Evolutionary conservation across 2,797 vertebrate genomes (phyloP).

Genomic region (Crax fasciolata): DNA sequence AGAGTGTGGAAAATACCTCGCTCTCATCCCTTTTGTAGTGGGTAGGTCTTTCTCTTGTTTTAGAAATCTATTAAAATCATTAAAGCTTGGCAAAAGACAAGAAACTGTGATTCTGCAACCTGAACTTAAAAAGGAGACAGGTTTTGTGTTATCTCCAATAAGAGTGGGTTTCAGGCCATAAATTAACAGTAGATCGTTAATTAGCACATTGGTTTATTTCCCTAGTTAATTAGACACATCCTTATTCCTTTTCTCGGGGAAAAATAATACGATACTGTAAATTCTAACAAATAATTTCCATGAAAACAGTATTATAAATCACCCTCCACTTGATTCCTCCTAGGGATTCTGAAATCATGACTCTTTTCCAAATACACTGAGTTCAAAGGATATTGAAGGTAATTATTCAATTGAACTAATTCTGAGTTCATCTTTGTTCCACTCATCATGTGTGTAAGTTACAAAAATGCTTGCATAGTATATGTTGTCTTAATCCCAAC

Average conservation of each 20-base stretch:
- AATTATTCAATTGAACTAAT: neutral
- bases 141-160: neutral
- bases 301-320: conserved; percentile 58
- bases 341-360: neutral
- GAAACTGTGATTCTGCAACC: neutral
- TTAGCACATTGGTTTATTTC: neutral
- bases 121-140: neutral
- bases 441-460: neutral
- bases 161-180: neutral
- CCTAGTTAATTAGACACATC: neutral
- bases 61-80: neutral
- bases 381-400: neutral
- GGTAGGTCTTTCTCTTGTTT: neutral
- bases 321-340: neutral
- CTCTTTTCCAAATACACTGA: neutral
- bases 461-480: neutral
- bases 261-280: neutral
- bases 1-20: neutral
- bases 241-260: neutral
- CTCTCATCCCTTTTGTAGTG: neutral
- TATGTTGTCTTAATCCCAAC: neutral
- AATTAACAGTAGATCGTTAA: neutral
- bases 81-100: neutral
- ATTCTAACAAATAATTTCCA: conserved; percentile 25
- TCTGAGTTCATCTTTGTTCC: neutral